Conservation (phyloP, 2,797 vertebrate species). For the Acrossocheilus fasciatus region DNA sequence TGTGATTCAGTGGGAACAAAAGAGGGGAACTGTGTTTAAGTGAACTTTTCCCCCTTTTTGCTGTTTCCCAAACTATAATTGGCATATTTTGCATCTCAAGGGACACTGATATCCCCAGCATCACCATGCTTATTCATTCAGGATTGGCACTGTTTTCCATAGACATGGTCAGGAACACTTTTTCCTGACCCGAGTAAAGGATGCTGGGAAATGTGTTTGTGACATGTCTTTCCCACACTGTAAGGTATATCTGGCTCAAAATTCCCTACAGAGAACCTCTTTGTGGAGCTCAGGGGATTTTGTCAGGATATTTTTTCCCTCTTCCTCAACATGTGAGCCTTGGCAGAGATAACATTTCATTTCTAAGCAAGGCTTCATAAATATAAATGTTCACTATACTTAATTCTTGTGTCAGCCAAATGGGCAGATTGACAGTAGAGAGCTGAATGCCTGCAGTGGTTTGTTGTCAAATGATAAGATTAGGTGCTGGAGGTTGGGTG, state of each 20-base stretch:
- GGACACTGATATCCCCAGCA: constrained; percentile 66
- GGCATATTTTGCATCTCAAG: constrained; percentile 63
- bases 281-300: constrained; percentile 8
- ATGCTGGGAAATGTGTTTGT: constrained; percentile 54
- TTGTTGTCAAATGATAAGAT: not conserved
- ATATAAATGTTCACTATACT: constrained; percentile 18
- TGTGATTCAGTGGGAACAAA: constrained; percentile 64
- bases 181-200: constrained; percentile 36
- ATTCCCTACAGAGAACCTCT: constrained; percentile 22
- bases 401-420: not conserved
- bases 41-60: constrained; percentile 49
- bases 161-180: constrained; percentile 17
- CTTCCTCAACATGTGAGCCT: not conserved
- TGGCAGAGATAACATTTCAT: not conserved
- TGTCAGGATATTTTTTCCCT: not conserved
- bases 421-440: not conserved
- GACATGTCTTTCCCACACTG: constrained; percentile 58
- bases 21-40: not conserved
- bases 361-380: constrained; percentile 12
- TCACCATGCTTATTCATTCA: constrained; percentile 59
- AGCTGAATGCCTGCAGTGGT: constrained; percentile 4
- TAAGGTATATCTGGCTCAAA: constrained; percentile 24
- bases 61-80: constrained; percentile 75
- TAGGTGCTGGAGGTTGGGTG: not conserved
- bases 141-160: constrained; percentile 25